Evolutionary conservation across 2,888 invertebrate genomes (phyloP).

Genomic region (Limulus polyphemus): DNA sequence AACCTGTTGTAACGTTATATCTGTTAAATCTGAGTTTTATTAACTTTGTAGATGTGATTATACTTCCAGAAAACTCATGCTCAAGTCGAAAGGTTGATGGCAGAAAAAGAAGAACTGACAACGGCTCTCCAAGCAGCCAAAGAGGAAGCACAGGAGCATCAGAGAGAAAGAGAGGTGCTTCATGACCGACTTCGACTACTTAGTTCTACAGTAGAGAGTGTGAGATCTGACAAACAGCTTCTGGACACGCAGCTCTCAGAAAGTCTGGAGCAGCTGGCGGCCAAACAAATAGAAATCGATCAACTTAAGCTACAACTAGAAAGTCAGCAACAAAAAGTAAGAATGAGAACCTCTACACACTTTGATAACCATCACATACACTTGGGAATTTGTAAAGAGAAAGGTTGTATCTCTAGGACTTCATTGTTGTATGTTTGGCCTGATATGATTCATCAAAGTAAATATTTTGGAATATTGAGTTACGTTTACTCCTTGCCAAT

Average conservation of each 20-base stretch:
- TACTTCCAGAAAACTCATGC: no score
- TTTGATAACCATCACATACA: no score
- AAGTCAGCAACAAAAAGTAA: conserved; percentile 66
- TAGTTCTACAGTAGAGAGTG: conserved; percentile 60
- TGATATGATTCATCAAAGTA: no score
- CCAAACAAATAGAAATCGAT: conserved; percentile 64
- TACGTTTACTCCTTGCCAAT: no score
- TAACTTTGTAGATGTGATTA: no score
- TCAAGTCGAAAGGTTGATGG: no score
- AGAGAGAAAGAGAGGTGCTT: conserved; percentile 51
- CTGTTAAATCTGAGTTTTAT: no score
- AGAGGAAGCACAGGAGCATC: conserved; percentile 45
- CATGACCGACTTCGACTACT: conserved; percentile 52
- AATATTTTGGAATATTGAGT: no score
- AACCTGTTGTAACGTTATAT: no score
- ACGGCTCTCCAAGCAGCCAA: conserved; percentile 54
- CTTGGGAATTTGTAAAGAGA: no score
- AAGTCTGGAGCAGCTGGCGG: conserved; percentile 56
- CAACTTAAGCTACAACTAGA: conserved; percentile 63
- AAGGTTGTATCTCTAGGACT: no score
- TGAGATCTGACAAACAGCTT: conserved; percentile 58
- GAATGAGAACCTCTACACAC: conserved; percentile 34
- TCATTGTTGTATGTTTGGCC: no score
- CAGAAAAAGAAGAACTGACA: conserved; percentile 59
- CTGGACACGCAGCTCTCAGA: conserved; percentile 55